phyloP scores from a whole-genome alignment of 2,797 vertebrate species.

The Argyrosomus regius region DNA sequence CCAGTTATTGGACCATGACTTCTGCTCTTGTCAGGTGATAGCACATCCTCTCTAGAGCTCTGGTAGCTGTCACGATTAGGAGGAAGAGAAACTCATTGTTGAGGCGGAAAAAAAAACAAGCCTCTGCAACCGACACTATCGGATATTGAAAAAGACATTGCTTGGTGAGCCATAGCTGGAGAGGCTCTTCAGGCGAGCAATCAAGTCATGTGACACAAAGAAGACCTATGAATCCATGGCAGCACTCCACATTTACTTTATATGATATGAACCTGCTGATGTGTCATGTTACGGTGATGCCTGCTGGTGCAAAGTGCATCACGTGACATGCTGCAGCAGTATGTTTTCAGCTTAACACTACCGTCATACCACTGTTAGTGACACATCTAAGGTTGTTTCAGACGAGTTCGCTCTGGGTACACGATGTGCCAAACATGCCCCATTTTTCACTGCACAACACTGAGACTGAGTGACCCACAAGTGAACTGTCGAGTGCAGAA shows the following conservation, averaged over 20 bases:
- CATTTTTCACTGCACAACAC: neutral
- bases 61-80: constrained; percentile 55
- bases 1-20: constrained; percentile 57
- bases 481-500: constrained; percentile 2
- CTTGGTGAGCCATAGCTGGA: constrained; percentile 27
- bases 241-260: constrained; percentile 21
- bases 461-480: neutral
- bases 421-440: neutral
- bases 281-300: neutral
- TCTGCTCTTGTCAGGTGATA: constrained; percentile 49
- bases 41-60: constrained; percentile 32
- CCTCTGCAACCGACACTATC: constrained; percentile 26
- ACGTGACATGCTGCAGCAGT: neutral
- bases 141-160: constrained; percentile 42
- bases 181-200: constrained; percentile 33
- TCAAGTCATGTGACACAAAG: constrained; percentile 31
- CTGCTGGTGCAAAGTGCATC: constrained; percentile 10
- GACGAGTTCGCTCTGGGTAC: neutral
- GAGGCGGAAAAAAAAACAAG: constrained; percentile 24
- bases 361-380: neutral
- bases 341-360: constrained; percentile 14
- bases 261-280: constrained; percentile 18
- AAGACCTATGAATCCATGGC: constrained; percentile 1
- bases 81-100: constrained; percentile 38
- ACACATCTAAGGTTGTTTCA: neutral